phyloP scores from a whole-genome alignment of 2,797 vertebrate genomes.

The Cryptoprocta ferox region DNA sequence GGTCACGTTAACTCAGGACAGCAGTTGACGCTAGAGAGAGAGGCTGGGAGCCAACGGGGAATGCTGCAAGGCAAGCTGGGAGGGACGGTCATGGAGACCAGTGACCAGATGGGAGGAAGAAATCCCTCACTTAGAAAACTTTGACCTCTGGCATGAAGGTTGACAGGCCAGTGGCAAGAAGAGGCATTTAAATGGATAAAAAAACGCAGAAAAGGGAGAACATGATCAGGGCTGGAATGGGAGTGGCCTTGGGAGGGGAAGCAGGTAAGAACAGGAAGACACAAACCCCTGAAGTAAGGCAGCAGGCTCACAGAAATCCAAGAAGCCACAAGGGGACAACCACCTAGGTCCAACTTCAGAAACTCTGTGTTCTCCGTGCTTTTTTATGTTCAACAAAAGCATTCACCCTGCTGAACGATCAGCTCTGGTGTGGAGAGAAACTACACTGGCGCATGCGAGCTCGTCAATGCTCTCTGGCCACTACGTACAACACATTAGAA shows the following conservation, averaged over 20 bases:
- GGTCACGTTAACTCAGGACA: rapidly evolving
- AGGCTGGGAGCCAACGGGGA: rapidly evolving
- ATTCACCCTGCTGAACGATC: too few species aligned
- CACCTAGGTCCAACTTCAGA: rapidly evolving
- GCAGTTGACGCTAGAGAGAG: neutral
- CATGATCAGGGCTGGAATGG: neutral
- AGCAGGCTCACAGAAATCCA: neutral
- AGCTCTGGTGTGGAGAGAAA: neutral
- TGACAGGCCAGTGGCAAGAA: neutral
- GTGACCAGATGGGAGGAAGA: neutral
- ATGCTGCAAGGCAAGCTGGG: neutral
- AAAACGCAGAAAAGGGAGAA: neutral
- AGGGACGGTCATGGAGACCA: neutral
- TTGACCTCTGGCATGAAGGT: neutral
- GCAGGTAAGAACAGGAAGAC: neutral
- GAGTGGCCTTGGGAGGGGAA: neutral
- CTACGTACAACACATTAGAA: neutral
- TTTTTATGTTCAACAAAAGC: neutral
- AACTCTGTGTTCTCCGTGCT: neutral
- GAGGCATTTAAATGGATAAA: neutral
- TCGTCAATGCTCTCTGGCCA: neutral
- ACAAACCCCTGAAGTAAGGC: neutral
- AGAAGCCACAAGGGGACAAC: neutral
- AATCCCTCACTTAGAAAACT: neutral
- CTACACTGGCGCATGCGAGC: neutral